Evolutionary conservation across 2,888 invertebrate genomes (phyloP).

Genomic region (Ophion slaviceki): DNA sequence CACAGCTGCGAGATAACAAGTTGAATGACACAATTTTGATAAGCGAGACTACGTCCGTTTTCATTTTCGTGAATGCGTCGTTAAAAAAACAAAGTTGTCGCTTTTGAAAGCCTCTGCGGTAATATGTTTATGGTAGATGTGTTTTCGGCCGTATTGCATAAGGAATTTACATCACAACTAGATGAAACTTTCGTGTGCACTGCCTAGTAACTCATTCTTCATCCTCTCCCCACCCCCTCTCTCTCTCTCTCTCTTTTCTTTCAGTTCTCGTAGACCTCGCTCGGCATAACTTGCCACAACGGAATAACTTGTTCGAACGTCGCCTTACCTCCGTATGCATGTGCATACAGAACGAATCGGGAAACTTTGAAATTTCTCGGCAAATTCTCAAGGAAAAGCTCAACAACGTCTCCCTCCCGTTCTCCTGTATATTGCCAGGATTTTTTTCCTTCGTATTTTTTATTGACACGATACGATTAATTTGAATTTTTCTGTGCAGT

Average conservation of each 20-base stretch:
- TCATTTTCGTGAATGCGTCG: conserved; percentile 43
- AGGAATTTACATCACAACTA: conserved; percentile 69
- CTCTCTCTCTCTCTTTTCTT: conserved; percentile 14
- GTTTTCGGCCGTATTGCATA: conserved; percentile 64
- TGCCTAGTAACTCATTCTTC: conserved; percentile 67
- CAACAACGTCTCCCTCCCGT: conserved; percentile 10
- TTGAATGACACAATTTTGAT: conserved; percentile 46
- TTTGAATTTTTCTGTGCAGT: too few relatives aligned
- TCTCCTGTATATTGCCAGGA: not conserved
- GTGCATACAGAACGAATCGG: conserved; percentile 64
- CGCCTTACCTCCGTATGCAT: conserved; percentile 55
- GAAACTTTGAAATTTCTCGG: conserved; percentile 65
- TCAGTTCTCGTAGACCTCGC: conserved; percentile 47
- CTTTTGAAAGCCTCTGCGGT: conserved; percentile 54
- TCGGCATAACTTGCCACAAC: conserved; percentile 56
- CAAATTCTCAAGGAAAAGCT: conserved; percentile 53
- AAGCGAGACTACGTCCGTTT: conserved; percentile 46
- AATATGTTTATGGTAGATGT: conserved; percentile 68
- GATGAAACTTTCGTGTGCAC: conserved; percentile 66
- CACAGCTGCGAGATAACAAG: conserved; percentile 17
- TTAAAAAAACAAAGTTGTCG: conserved; percentile 21
- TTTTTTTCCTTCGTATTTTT: not conserved
- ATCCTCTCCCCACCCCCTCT: conserved; percentile 26
- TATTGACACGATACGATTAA: not conserved
- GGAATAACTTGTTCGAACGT: conserved; percentile 63